Percentiles rank a stretch among this genome's conserved stretches.
These are phyloP conservation scores for Synanthedon formicaeformis DNA, from an alignment of 2,888 invertebrate species.

Conservation along the genomic window DNA sequence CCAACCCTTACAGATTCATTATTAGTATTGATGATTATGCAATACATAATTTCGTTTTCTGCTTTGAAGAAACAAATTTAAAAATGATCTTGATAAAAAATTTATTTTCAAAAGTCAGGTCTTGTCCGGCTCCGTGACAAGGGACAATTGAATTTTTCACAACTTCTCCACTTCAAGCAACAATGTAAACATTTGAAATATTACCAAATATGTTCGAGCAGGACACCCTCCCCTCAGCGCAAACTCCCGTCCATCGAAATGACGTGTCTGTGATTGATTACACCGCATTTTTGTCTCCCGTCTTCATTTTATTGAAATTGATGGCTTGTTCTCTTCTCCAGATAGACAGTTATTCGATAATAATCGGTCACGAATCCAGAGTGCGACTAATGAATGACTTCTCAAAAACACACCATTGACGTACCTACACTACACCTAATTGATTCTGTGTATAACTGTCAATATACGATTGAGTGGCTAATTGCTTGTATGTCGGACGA, in stretches of 20 bases:
- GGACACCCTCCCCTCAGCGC: slow-evolving; percentile 14
- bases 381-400: slow-evolving; percentile 18
- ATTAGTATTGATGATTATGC: no score
- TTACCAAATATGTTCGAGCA: neutral
- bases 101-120: neutral
- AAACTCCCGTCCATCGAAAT: slow-evolving; percentile 21
- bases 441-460: no score
- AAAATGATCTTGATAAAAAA: neutral
- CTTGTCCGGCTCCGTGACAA: neutral
- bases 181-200: neutral
- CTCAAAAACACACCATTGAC: no score
- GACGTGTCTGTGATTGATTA: slow-evolving; percentile 43
- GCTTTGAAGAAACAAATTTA: neutral
- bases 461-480: no score
- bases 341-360: slow-evolving; percentile 20
- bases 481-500: no score
- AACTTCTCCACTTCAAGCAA: neutral
- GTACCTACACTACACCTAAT: no score
- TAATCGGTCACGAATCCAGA: slow-evolving; percentile 19
- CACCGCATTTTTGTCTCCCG: slow-evolving; percentile 33
- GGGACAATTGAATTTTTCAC: neutral
- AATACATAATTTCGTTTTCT: no score
- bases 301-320: slow-evolving; percentile 56
- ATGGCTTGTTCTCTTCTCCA: slow-evolving; percentile 31
- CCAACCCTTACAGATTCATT: no score